These are phyloP conservation scores for Trogon surrucura DNA, from an alignment of 2,113 vertebrate species.

Conservation along the genomic window DNA sequence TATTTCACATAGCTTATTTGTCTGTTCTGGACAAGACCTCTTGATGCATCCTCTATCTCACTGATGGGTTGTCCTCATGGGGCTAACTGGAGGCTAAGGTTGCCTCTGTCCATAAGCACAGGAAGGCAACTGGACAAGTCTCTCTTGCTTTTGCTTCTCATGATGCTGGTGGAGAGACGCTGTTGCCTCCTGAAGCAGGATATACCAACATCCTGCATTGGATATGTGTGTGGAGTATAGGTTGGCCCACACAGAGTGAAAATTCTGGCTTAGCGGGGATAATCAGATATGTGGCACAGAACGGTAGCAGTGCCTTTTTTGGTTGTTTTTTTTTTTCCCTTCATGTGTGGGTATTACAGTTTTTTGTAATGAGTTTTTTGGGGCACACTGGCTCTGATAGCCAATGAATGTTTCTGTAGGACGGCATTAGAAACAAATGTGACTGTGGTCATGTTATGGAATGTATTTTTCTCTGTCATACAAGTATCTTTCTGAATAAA, in stretches of 20 bases:
- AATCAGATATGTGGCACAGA: background rate
- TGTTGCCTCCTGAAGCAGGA: background rate
- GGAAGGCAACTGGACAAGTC: background rate
- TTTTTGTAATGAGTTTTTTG: background rate
- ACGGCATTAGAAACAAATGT: background rate
- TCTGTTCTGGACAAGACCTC: background rate
- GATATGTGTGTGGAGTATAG: background rate
- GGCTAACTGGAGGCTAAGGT: background rate
- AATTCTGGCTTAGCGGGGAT: background rate
- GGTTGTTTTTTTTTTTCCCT: background rate
- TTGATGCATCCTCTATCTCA: background rate
- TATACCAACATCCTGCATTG: background rate
- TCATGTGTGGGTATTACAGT: background rate
- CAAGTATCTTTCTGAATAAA: background rate
- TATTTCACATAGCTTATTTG: background rate
- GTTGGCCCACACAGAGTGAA: background rate
- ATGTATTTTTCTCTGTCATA: background rate
- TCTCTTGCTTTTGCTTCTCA: background rate
- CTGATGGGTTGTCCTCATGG: background rate
- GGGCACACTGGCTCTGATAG: background rate
- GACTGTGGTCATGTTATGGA: background rate
- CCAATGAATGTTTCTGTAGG: background rate
- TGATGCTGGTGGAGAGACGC: background rate
- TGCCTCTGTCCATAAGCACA: background rate
- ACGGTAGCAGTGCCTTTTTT: background rate